Evolutionary conservation across 2,888 invertebrate species (phyloP).

Genomic region (Lasioglossum oenotherae): DNA sequence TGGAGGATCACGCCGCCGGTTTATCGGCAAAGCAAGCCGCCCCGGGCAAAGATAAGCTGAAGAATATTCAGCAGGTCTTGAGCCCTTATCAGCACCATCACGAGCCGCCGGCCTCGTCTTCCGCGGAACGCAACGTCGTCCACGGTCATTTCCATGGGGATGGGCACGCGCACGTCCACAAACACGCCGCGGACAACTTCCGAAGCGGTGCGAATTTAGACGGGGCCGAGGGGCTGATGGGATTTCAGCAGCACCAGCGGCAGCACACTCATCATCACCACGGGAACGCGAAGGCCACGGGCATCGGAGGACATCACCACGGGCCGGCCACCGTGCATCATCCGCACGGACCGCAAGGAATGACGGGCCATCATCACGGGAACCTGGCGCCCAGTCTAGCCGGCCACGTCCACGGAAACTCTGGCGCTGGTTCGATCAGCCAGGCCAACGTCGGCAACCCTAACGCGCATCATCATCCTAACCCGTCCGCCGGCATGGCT

Average conservation of each 20-base stretch:
- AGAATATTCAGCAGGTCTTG: slow-evolving; percentile 70
- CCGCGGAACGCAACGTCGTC: slow-evolving; percentile 59
- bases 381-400: slow-evolving; percentile 54
- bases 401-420: slow-evolving; percentile 63
- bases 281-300: slow-evolving; percentile 61
- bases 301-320: slow-evolving; percentile 65
- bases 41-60: slow-evolving; percentile 69
- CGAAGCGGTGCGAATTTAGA: slow-evolving; percentile 63
- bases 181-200: slow-evolving; percentile 68
- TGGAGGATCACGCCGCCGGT: slow-evolving; percentile 66
- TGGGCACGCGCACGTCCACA: slow-evolving; percentile 69
- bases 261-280: slow-evolving; percentile 76
- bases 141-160: slow-evolving; percentile 72
- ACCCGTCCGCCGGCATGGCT: slow-evolving; percentile 47
- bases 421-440: slow-evolving; percentile 52
- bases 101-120: slow-evolving; percentile 50
- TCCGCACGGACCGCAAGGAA: slow-evolving; percentile 58
- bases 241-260: slow-evolving; percentile 70
- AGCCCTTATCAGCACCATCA: slow-evolving; percentile 75
- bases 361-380: slow-evolving; percentile 68
- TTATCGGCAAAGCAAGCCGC: slow-evolving; percentile 58
- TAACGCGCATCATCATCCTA: slow-evolving; percentile 61
- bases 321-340: slow-evolving; percentile 62
- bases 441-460: slow-evolving; percentile 45
- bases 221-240: slow-evolving; percentile 63